Evolutionary conservation across 2,888 invertebrate genomes (phyloP), one percentile per base, ranked within the genome.

Genomic region (Lasioglossum lativentre): DNA sequence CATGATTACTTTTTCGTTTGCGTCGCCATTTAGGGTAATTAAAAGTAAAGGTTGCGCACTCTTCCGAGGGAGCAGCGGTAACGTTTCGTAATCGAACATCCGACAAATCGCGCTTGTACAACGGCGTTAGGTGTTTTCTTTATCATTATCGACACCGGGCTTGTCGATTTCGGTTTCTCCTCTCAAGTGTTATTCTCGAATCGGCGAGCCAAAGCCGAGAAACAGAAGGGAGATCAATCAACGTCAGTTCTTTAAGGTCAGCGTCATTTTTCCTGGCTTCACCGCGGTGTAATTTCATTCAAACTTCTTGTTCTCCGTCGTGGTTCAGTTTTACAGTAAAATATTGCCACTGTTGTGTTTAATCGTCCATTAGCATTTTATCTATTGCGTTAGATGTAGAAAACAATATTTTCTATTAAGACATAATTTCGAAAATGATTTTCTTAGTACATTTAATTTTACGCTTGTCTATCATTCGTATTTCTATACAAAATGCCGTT

Each of bases 1-100:
- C 30, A 4, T 23, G 42, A 59, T 71, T 56, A 10, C 66, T 52
- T 83, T 79, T 77, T 86, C 71, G 71, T 82, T 86, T 73, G 74
- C 45, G 14, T 63, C 73, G 63, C 78, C 76, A 79, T 86, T 86
- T 87, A 77, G 74, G 66, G 68, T 52, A 75, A 81, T 83, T 75
- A 71, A 75, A 72, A 71, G 38, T 52, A 75, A 83, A 86, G 72
- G 73, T 82, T 71, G n/a, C 72, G 66, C 75, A 72, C 77, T 56
- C 63, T 78, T 68, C 71, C 76, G 74, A 47, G 68, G 56, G 72
- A 73, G 52, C 73, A 82, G 63, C 66, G 63, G 56, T 2, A 1
- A 27, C 38, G 75, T 82, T 85, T 72, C 80, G 77, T 59, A 75
- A 80, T 52, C 30, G 75, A 52, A 56, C 71, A 56, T 81, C 63